Conservation (phyloP, 2,888 invertebrate species). For the Mesochorus sp. region DNA sequence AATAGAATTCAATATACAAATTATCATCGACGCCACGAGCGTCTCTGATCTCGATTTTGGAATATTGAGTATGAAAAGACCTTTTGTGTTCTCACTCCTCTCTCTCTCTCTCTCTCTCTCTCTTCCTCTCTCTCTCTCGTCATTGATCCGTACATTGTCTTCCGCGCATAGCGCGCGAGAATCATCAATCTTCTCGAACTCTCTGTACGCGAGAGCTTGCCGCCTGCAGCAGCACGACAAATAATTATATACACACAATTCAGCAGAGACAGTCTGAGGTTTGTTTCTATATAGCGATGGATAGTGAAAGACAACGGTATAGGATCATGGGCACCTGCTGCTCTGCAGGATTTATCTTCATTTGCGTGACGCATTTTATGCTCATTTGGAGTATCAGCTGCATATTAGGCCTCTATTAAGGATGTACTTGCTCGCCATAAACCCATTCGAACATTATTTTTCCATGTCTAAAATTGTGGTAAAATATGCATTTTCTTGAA, state of each 20-base stretch:
- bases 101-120: slow-evolving; percentile 9
- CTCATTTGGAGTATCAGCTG: neutral
- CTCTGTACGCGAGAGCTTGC: neutral
- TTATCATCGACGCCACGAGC: neutral
- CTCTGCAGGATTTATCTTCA: neutral
- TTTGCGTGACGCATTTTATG: neutral
- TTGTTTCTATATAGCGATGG: neutral
- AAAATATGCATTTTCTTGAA: no score
- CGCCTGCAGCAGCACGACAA: neutral
- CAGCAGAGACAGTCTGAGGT: neutral
- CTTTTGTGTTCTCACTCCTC: slow-evolving; percentile 54
- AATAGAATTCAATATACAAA: neutral
- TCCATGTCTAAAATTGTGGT: no score
- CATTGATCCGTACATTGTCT: no score
- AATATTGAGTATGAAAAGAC: slow-evolving; percentile 15
- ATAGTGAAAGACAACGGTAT: neutral
- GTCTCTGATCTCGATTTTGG: slow-evolving; percentile 5
- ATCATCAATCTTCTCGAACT: neutral
- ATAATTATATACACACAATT: neutral
- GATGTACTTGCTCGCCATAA: no score
- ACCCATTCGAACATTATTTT: no score
- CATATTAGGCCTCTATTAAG: no score
- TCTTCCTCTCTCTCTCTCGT: slow-evolving; percentile 13
- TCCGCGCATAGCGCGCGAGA: neutral
- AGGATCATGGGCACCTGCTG: slow-evolving; percentile 28